A percentile compares a stretch with the other conserved stretches of the same genome.
These are phyloP conservation scores for Lepidurus couesii DNA, from an alignment of 1,140 invertebrate species.

Conservation along the genomic window DNA sequence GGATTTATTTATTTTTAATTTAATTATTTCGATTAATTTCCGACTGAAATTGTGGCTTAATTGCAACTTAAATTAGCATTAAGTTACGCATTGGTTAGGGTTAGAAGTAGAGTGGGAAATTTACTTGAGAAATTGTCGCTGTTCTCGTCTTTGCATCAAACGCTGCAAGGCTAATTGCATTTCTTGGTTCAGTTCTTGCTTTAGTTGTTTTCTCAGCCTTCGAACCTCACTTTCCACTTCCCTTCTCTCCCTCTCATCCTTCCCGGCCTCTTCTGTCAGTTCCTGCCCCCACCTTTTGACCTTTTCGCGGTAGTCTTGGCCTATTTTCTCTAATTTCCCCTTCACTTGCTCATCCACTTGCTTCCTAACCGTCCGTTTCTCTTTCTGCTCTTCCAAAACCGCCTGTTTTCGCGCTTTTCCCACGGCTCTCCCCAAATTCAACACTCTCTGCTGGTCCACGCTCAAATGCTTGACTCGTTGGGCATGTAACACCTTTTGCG, in stretches of 20 bases:
- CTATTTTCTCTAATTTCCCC: neutral
- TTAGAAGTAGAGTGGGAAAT: neutral
- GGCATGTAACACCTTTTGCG: neutral
- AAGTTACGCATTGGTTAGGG: too few relatives aligned
- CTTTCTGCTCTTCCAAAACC: slow-evolving; percentile 24
- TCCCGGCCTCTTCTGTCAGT: neutral
- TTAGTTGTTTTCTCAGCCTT: slow-evolving; percentile 7
- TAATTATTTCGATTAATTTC: too few relatives aligned
- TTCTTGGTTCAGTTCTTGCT: slow-evolving; percentile 20
- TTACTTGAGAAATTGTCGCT: slow-evolving; percentile 25
- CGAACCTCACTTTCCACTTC: slow-evolving; percentile 24
- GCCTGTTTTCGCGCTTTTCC: slow-evolving; percentile 23
- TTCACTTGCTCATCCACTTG: neutral
- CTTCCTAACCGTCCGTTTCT: neutral
- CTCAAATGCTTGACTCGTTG: neutral
- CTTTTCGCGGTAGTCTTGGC: slow-evolving; percentile 25
- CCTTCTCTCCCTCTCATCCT: slow-evolving; percentile 20
- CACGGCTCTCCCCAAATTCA: neutral
- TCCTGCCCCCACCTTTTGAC: slow-evolving; percentile 3
- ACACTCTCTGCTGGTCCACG: neutral
- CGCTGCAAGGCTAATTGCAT: slow-evolving; percentile 12
- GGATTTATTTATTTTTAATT: too few relatives aligned
- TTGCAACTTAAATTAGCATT: too few relatives aligned
- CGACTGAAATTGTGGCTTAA: too few relatives aligned
- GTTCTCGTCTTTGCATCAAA: slow-evolving; percentile 20